Evolutionary conservation across 1,140 invertebrate genomes (phyloP).

Genomic region (Lucilia sericata): DNA sequence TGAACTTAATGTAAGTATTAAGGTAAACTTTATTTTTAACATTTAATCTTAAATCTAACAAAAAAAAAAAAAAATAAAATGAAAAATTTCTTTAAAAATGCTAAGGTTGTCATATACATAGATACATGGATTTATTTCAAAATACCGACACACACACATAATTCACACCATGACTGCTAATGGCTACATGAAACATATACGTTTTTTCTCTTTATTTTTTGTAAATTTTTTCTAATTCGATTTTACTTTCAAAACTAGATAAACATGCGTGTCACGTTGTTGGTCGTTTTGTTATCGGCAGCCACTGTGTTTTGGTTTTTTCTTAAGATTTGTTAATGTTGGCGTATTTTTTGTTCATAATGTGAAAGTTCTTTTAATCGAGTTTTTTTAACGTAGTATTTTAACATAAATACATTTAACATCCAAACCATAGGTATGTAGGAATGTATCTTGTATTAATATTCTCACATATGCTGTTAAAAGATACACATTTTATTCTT

Average conservation of each 20-base stretch:
- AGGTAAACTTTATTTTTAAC: too few relatives aligned
- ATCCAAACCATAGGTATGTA: neutral
- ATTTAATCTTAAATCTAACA: too few relatives aligned
- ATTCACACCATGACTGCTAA: too few relatives aligned
- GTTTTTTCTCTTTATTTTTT: too few relatives aligned
- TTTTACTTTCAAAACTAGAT: constrained; percentile 35
- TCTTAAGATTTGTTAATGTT: neutral
- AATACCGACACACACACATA: neutral
- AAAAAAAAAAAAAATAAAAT: too few relatives aligned
- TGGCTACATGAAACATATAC: too few relatives aligned
- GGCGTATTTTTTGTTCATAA: constrained; percentile 32
- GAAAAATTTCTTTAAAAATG: too few relatives aligned
- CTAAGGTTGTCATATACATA: too few relatives aligned
- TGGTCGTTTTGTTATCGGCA: neutral
- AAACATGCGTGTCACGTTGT: constrained; percentile 29
- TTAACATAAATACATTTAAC: neutral
- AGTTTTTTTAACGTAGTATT: neutral
- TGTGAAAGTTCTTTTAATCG: constrained; percentile 38
- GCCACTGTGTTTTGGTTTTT: neutral
- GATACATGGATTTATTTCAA: neutral
- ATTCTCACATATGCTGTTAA: too few relatives aligned
- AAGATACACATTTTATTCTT: too few relatives aligned
- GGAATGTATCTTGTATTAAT: too few relatives aligned
- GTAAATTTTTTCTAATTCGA: neutral
- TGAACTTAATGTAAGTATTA: too few relatives aligned